Conservation (phyloP, 2,797 vertebrate genomes). For the Tokudaia tokunoshimensis region DNA sequence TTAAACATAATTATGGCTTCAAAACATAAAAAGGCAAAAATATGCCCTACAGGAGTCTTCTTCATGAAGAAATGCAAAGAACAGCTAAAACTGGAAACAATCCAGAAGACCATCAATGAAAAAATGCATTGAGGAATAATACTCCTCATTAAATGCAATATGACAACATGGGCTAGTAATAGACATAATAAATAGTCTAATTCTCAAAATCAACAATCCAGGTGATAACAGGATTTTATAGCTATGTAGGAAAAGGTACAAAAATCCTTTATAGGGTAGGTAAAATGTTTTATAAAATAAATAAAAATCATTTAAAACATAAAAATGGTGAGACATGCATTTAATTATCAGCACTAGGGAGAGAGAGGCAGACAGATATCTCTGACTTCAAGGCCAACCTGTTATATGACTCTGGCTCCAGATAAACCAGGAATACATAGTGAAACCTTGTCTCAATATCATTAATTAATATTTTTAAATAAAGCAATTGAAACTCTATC, state of each 20-base stretch:
- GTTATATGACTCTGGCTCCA: neutral
- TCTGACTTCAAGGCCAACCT: neutral
- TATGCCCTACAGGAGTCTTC: neutral
- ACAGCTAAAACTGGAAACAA: neutral
- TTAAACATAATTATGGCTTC: neutral
- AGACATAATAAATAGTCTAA: neutral
- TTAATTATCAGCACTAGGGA: neutral
- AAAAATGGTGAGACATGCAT: neutral
- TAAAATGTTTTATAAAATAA: neutral
- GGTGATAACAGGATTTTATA: neutral
- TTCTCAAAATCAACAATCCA: neutral
- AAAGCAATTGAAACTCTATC: neutral
- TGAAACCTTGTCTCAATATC: neutral
- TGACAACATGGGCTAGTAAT: neutral
- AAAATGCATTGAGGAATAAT: neutral
- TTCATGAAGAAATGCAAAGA: neutral
- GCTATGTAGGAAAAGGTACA: neutral
- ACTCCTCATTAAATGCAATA: neutral
- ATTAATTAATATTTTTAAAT: neutral
- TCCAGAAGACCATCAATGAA: neutral
- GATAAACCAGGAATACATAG: neutral
- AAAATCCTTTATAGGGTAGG: neutral
- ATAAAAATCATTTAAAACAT: neutral
- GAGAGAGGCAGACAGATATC: neutral
- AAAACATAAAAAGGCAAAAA: neutral